Conservation (phyloP, 1,140 invertebrate species). For the Plectrocnemia conspersa region DNA sequence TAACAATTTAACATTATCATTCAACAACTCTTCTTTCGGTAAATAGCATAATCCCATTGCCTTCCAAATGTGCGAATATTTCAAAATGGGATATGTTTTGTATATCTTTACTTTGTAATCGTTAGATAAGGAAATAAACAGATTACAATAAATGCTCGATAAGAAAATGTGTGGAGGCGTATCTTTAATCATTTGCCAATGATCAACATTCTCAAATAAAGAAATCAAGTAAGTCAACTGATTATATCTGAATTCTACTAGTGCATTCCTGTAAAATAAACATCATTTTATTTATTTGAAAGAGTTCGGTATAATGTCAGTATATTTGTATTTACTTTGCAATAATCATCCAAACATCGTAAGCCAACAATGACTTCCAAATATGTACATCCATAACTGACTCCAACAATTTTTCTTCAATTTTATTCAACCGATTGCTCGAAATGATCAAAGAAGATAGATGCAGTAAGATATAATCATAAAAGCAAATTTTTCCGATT, state of each 20-base stretch:
- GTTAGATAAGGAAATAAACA: constrained; percentile 22
- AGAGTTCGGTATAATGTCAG: not conserved
- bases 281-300: constrained; percentile 3
- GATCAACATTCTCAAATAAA: constrained; percentile 1
- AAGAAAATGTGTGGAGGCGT: constrained; percentile 20
- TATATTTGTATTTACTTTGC: constrained; percentile 25
- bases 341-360: constrained; percentile 27
- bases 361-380: constrained; percentile 18
- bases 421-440: constrained; percentile 8
- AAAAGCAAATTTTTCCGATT: constrained; percentile 18
- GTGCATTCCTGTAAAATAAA: constrained; percentile 27
- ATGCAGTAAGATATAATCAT: constrained; percentile 25
- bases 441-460: constrained; percentile 20
- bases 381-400: constrained; percentile 17
- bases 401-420: constrained; percentile 22
- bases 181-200: constrained; percentile 7
- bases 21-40: constrained; percentile 6
- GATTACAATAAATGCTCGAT: constrained; percentile 17
- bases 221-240: constrained; percentile 17
- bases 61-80: constrained; percentile 17
- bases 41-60: constrained; percentile 9
- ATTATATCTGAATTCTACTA: constrained; percentile 16
- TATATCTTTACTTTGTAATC: constrained; percentile 17
- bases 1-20: not conserved
- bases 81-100: constrained; percentile 10